Evolutionary conservation across 2,888 invertebrate genomes (phyloP).

Genomic region (Rutpela maculata): DNA sequence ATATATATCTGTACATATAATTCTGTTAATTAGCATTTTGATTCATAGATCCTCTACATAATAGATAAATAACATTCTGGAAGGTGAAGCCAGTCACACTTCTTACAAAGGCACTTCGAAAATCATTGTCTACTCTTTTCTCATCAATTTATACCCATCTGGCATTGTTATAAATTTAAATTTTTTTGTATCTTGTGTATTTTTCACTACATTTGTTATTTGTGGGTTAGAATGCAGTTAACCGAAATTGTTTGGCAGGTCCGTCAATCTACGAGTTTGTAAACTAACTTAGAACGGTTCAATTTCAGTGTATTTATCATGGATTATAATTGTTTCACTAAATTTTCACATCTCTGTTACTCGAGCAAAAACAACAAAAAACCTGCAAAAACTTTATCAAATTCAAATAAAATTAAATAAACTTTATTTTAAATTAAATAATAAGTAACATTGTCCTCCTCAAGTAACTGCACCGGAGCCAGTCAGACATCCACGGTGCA

Average conservation of each 20-base stretch:
- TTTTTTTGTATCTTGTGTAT: constrained; percentile 36
- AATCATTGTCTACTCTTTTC: constrained; percentile 66
- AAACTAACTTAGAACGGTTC: too few relatives aligned
- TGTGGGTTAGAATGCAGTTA: background rate
- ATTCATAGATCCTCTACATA: constrained; percentile 67
- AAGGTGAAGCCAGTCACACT: constrained; percentile 60
- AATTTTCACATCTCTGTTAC: too few relatives aligned
- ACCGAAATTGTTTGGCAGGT: background rate
- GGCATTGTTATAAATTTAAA: constrained; percentile 48
- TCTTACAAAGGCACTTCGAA: constrained; percentile 67
- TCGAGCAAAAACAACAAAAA: too few relatives aligned
- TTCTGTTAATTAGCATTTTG: constrained; percentile 67
- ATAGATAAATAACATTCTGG: constrained; percentile 67
- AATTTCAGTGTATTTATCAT: too few relatives aligned
- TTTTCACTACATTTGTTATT: background rate
- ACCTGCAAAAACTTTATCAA: too few relatives aligned
- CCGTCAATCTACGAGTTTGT: too few relatives aligned
- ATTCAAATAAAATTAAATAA: too few relatives aligned
- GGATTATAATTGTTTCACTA: too few relatives aligned
- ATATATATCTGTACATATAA: constrained; percentile 70
- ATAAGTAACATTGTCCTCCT: too few relatives aligned
- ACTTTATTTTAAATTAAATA: too few relatives aligned
- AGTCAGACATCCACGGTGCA: too few relatives aligned
- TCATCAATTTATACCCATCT: constrained; percentile 48
- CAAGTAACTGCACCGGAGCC: too few relatives aligned